Conservation (phyloP, 2,797 vertebrate species). For the Siniperca obscura region DNA sequence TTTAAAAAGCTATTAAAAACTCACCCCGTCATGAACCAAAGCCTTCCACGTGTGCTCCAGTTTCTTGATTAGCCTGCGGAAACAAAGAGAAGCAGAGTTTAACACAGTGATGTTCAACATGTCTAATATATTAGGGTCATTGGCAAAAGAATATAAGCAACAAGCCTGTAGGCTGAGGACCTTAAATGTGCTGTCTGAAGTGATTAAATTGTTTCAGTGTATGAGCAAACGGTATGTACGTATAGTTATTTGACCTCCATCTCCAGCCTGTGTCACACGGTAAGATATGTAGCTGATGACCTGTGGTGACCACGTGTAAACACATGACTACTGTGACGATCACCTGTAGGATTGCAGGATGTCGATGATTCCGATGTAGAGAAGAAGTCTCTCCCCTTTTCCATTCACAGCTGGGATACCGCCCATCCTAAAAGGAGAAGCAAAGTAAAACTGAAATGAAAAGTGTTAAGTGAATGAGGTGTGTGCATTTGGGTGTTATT, state of each 20-base stretch:
- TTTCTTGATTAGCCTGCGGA: slow-evolving; percentile 96
- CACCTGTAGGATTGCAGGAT: slow-evolving; percentile 98
- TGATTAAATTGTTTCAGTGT: neutral
- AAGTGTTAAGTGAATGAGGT: neutral
- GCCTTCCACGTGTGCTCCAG: slow-evolving; percentile 99
- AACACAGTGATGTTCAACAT: slow-evolving; percentile 17
- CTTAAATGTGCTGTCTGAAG: slow-evolving; percentile 8
- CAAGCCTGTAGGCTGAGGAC: neutral
- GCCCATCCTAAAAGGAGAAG: slow-evolving; percentile 89
- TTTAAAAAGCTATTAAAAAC: slow-evolving; percentile 60
- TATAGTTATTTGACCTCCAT: neutral
- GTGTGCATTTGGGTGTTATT: neutral
- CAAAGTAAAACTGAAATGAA: neutral
- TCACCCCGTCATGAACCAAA: slow-evolving; percentile 96
- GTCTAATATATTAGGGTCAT: slow-evolving; percentile 16
- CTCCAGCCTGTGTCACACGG: slow-evolving; percentile 5
- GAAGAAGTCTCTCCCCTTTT: slow-evolving; percentile 93
- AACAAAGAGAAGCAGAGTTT: slow-evolving; percentile 41
- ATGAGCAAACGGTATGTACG: neutral
- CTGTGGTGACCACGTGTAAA: neutral
- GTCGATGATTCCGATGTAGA: slow-evolving; percentile 97
- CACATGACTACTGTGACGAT: neutral
- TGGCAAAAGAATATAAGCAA: neutral
- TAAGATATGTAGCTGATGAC: neutral
- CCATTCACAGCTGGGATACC: slow-evolving; percentile 96